Conservation (phyloP, 2,113 vertebrate genomes). For the Nycticebus coucang region DNA sequence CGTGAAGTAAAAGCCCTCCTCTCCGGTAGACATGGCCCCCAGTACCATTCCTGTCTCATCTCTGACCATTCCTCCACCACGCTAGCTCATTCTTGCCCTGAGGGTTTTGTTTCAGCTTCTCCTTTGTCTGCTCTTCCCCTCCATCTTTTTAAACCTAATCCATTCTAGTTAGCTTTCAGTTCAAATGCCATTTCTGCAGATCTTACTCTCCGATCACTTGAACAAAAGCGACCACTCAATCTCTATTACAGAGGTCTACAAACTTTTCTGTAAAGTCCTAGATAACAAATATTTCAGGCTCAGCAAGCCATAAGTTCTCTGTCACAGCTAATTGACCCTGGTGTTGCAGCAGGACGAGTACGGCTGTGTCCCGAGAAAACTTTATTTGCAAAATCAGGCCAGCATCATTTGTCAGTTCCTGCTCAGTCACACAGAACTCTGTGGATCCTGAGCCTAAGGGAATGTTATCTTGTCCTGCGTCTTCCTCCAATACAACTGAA, state of each 20-base stretch:
- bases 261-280: not conserved
- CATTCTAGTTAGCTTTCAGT: not conserved
- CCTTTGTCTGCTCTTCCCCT: not conserved
- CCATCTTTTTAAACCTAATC: not conserved
- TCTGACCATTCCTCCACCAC: not conserved
- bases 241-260: not conserved
- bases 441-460: not conserved
- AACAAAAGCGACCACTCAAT: not conserved
- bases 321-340: not conserved
- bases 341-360: not conserved
- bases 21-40: not conserved
- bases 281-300: not conserved
- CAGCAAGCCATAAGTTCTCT: not conserved
- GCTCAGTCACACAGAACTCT: not conserved
- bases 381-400: constrained; percentile 41
- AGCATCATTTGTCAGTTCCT: not conserved
- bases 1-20: not conserved
- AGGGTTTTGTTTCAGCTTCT: not conserved
- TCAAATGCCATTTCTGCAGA: not conserved
- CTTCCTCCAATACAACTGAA: constrained; percentile 20
- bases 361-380: not conserved
- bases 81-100: not conserved
- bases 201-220: not conserved
- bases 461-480: not conserved
- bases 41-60: not conserved